Conservation (phyloP, 2,797 vertebrate genomes). For the Propithecus deckenii region DNA sequence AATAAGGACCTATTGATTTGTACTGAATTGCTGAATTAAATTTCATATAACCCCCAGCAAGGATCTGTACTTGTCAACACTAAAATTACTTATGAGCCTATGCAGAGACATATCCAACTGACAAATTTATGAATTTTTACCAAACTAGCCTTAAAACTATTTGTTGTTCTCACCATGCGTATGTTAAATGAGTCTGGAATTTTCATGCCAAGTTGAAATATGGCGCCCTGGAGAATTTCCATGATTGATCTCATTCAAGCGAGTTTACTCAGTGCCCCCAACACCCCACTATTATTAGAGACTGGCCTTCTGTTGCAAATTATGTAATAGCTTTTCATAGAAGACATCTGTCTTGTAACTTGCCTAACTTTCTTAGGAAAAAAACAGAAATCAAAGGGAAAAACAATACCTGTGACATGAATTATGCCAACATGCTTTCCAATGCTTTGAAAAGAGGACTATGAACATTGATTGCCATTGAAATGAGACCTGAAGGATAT, state of each 20-base stretch:
- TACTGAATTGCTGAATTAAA: conserved; percentile 46
- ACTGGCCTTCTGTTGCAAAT: conserved; percentile 42
- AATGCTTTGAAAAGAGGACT: conserved; percentile 24
- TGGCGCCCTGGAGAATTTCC: conserved; percentile 7
- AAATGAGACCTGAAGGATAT: conserved; percentile 62
- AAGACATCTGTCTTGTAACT: conserved; percentile 52
- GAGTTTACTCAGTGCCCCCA: conserved; percentile 31
- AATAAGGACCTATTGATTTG: conserved; percentile 54
- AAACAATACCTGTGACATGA: conserved; percentile 63
- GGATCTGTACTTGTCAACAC: conserved; percentile 50
- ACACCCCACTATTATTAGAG: conserved; percentile 16
- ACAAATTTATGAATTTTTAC: conserved; percentile 42
- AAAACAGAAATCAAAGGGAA: conserved; percentile 42
- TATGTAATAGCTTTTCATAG: conserved; percentile 42
- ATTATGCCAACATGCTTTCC: conserved; percentile 53
- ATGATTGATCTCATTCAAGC: conserved; percentile 9
- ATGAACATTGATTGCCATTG: conserved; percentile 43
- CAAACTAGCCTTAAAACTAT: conserved; percentile 17
- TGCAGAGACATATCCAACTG: neutral
- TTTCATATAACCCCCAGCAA: conserved; percentile 48
- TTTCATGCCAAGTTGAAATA: conserved; percentile 43
- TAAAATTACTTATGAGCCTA: conserved; percentile 52
- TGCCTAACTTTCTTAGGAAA: conserved; percentile 27
- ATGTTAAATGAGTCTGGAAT: conserved; percentile 27
- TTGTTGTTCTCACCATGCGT: neutral